Percentiles rank a stretch among this genome's conserved stretches.
These are phyloP conservation scores for Meta bourneti DNA, from an alignment of 2,888 invertebrate species.

Conservation along the genomic window DNA sequence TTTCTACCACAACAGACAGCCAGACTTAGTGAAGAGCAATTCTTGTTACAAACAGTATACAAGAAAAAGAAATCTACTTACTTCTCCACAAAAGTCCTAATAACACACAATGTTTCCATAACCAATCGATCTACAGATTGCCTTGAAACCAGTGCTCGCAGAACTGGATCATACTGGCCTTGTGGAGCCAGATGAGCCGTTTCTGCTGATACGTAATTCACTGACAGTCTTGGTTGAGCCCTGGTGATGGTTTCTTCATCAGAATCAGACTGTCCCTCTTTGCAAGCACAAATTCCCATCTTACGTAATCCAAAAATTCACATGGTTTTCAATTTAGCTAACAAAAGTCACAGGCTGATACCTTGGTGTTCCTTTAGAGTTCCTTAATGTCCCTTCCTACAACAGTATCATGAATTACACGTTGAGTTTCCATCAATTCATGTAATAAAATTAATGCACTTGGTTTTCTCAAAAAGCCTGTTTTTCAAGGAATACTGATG, in stretches of 20 bases:
- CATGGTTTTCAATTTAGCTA: conserved; percentile 30
- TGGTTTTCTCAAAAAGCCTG: too few species aligned
- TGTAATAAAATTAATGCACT: background rate
- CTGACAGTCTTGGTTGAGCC: conserved; percentile 51
- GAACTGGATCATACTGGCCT: conserved; percentile 63
- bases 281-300: conserved; percentile 76
- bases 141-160: conserved; percentile 59
- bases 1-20: too few species aligned
- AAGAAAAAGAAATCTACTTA: conserved; percentile 82
- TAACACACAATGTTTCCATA: conserved; percentile 89
- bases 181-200: conserved; percentile 28
- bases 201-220: conserved; percentile 63
- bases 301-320: conserved; percentile 20
- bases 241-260: conserved; percentile 64
- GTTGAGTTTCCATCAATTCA: conserved; percentile 26
- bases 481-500: too few species aligned
- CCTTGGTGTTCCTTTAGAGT: background rate
- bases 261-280: conserved; percentile 74
- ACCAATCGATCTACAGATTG: conserved; percentile 86
- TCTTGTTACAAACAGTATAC: too few species aligned
- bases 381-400: background rate
- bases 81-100: conserved; percentile 92
- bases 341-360: background rate
- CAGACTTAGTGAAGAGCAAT: too few species aligned
- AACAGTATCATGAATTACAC: background rate